Evolutionary conservation across 2,113 vertebrate species (phyloP).

Genomic region (Clinocottus analis): DNA sequence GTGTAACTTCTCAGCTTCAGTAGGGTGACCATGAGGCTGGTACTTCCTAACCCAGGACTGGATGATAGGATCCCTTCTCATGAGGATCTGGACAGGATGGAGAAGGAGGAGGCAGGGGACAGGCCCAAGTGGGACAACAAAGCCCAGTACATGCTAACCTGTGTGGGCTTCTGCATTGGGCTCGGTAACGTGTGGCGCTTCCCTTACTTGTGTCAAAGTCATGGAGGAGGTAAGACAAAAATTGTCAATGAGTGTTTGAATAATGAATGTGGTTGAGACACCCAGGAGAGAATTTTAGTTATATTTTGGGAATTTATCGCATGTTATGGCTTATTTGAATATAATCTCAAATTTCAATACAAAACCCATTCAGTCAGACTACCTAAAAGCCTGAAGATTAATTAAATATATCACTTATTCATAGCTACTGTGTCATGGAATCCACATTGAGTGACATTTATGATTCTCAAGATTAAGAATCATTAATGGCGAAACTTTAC

Average conservation of each 20-base stretch:
- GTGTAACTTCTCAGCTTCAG: slow-evolving; percentile 19
- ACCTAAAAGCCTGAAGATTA: background rate
- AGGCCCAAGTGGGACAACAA: slow-evolving; percentile 96
- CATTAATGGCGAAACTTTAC: slow-evolving; percentile 8
- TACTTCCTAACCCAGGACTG: slow-evolving; percentile 87
- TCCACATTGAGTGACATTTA: background rate
- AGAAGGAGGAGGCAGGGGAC: slow-evolving; percentile 82
- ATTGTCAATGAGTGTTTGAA: background rate
- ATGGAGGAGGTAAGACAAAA: slow-evolving; percentile 89
- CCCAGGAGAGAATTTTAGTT: background rate
- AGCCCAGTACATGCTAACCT: slow-evolving; percentile 92
- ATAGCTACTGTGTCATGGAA: background rate
- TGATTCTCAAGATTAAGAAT: slow-evolving; percentile 30
- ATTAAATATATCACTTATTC: slow-evolving; percentile 51
- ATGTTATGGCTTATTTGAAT: background rate
- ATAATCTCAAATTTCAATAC: background rate
- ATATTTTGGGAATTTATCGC: background rate
- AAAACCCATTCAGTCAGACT: too few relatives aligned
- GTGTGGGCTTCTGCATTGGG: slow-evolving; percentile 92
- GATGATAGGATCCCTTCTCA: slow-evolving; percentile 86
- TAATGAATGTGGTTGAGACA: background rate
- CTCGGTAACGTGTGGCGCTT: slow-evolving; percentile 95
- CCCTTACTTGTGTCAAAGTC: slow-evolving; percentile 93
- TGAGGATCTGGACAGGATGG: slow-evolving; percentile 84
- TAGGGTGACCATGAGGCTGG: slow-evolving; percentile 80